A percentile compares a stretch with the other conserved stretches of the same genome.
Conservation (phyloP, 2,797 vertebrate species). For the Benthosema pterotum region DNA sequence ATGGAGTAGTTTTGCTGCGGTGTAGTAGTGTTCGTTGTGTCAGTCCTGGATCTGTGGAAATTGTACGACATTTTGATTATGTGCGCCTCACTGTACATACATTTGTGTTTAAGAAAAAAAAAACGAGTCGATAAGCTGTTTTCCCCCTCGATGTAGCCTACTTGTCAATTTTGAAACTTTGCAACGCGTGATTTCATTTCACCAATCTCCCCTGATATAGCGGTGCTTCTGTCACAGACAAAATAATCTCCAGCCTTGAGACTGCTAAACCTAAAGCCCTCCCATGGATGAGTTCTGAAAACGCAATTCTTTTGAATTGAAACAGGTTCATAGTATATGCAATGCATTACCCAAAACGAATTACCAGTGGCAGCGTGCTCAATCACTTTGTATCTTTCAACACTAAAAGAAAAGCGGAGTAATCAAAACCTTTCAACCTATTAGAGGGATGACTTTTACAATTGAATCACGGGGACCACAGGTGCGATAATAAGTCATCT, state of each 20-base stretch:
- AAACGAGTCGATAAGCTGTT: constrained; percentile 18
- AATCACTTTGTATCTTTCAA: constrained; percentile 99
- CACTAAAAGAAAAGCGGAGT: constrained; percentile 98
- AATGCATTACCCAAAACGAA: constrained; percentile 98
- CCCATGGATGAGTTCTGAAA: constrained; percentile 91
- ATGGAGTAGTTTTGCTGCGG: background rate
- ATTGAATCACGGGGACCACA: constrained; percentile 99
- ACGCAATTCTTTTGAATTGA: constrained; percentile 93
- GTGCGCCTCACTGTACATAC: constrained; percentile 4
- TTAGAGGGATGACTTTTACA: constrained; percentile 99
- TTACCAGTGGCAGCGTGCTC: constrained; percentile 96
- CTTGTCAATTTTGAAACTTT: constrained; percentile 7
- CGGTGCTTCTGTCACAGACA: constrained; percentile 64
- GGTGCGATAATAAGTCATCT: constrained; percentile 99
- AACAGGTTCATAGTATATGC: constrained; percentile 95
- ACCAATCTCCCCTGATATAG: constrained; percentile 27
- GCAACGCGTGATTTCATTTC: constrained; percentile 6
- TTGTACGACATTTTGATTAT: background rate
- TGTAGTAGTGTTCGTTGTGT: background rate
- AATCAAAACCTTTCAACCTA: constrained; percentile 99
- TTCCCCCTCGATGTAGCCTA: constrained; percentile 34
- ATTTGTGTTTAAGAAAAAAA: no score
- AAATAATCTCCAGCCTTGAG: constrained; percentile 49
- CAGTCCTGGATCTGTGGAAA: background rate
- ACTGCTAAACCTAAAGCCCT: constrained; percentile 82